These are phyloP conservation scores for Eleginops maclovinus DNA, from an alignment of 2,113 vertebrate species.

Conservation along the genomic window DNA sequence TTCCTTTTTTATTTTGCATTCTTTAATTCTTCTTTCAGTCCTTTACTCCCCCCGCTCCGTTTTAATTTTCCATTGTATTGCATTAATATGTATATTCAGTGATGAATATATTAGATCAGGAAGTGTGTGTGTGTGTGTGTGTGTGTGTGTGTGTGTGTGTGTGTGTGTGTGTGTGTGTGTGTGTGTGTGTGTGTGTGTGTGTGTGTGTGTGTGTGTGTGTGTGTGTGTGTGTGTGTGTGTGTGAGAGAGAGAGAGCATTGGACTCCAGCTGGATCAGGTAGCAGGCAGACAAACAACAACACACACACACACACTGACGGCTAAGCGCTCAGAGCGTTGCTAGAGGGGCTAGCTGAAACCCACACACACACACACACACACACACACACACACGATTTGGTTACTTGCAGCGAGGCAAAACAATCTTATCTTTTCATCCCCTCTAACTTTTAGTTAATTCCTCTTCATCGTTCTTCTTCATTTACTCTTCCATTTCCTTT, in stretches of 20 bases:
- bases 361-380: constrained; percentile 22
- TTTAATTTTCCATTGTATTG: too few relatives aligned
- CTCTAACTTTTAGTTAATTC: neutral
- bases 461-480: constrained; percentile 6
- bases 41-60: too few relatives aligned
- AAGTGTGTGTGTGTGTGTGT: too few relatives aligned
- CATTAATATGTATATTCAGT: too few relatives aligned
- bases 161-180: too few relatives aligned
- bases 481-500: constrained; percentile 3
- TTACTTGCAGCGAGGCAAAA: neutral
- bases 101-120: too few relatives aligned
- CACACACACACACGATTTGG: constrained; percentile 1
- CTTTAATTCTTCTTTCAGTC: too few relatives aligned
- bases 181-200: too few relatives aligned
- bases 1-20: too few relatives aligned
- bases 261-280: neutral
- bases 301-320: neutral
- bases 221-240: too few relatives aligned
- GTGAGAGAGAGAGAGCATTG: neutral
- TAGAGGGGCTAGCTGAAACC: constrained; percentile 67
- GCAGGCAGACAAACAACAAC: neutral
- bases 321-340: constrained; percentile 81
- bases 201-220: too few relatives aligned
- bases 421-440: neutral
- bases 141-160: too few relatives aligned